Evolutionary conservation across 2,888 invertebrate species (phyloP).

Genomic region (Chromoteleia sp.): DNA sequence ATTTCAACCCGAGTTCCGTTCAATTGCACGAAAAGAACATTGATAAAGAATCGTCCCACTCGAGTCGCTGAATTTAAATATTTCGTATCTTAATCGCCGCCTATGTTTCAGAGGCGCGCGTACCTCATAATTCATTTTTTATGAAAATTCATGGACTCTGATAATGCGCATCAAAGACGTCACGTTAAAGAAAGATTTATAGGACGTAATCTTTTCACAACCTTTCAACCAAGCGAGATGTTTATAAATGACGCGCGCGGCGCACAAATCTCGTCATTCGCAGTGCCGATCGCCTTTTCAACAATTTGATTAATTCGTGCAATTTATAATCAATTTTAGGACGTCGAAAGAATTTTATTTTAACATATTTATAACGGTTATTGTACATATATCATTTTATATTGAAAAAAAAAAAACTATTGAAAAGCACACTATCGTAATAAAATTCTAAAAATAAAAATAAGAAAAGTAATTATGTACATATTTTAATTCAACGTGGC

Average conservation of each 20-base stretch:
- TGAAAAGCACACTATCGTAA: too few species aligned
- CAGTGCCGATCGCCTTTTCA: slow-evolving; percentile 13
- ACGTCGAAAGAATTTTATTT: neutral
- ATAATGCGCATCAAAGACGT: slow-evolving; percentile 44
- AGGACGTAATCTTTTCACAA: slow-evolving; percentile 40
- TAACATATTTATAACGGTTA: too few species aligned
- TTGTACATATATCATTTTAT: too few species aligned
- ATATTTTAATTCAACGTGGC: too few species aligned
- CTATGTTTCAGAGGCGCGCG: slow-evolving; percentile 36
- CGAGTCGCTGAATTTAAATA: slow-evolving; percentile 24
- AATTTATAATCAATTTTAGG: slow-evolving; percentile 1
- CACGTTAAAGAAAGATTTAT: slow-evolving; percentile 51
- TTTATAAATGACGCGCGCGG: slow-evolving; percentile 45
- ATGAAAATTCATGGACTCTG: slow-evolving; percentile 53
- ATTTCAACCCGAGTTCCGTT: slow-evolving; percentile 5
- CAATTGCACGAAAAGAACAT: slow-evolving; percentile 12
- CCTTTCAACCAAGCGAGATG: slow-evolving; percentile 40
- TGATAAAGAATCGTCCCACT: slow-evolving; percentile 36
- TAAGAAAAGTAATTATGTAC: too few species aligned
- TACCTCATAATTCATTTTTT: slow-evolving; percentile 41
- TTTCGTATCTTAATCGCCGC: slow-evolving; percentile 39
- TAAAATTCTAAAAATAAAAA: too few species aligned
- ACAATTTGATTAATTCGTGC: slow-evolving; percentile 9
- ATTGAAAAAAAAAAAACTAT: too few species aligned
- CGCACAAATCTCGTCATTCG: slow-evolving; percentile 28